Conservation (phyloP, 1,140 invertebrate species). For the Leptopilina boulardi region DNA sequence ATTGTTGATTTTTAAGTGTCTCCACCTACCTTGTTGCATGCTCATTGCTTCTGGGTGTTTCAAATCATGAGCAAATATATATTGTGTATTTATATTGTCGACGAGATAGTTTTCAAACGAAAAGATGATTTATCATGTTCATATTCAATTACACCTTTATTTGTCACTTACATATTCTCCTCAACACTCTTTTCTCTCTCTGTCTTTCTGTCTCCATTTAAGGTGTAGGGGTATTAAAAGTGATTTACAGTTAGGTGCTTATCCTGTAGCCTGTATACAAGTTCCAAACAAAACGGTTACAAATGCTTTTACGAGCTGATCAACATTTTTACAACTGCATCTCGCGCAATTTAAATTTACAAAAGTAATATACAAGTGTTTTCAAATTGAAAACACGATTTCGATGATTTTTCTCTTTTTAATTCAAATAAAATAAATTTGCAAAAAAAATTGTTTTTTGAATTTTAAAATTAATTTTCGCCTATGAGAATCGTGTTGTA, state of each 20-base stretch:
- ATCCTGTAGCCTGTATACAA: constrained; percentile 7
- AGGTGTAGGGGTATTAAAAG: constrained; percentile 29
- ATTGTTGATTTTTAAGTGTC: neutral
- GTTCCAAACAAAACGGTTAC: constrained; percentile 28
- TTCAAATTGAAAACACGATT: neutral
- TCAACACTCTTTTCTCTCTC: constrained; percentile 33
- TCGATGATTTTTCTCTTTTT: neutral
- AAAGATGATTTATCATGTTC: constrained; percentile 32
- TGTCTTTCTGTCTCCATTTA: constrained; percentile 20
- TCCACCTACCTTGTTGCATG: neutral
- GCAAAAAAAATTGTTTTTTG: too few species aligned
- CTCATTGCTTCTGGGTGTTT: neutral
- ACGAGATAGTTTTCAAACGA: constrained; percentile 35
- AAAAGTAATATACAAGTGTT: neutral
- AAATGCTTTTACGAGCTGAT: constrained; percentile 32
- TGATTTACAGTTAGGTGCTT: constrained; percentile 30
- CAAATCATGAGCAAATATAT: neutral
- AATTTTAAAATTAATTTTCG: neutral
- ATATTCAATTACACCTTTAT: constrained; percentile 34
- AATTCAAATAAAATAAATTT: too few species aligned
- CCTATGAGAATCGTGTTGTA: neutral
- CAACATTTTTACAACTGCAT: constrained; percentile 30
- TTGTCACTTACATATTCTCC: constrained; percentile 32
- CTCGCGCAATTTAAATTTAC: constrained; percentile 4
- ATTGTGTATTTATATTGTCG: constrained; percentile 33